These are phyloP conservation scores for Podiceps cristatus DNA, from an alignment of 2,113 vertebrate genomes.

Conservation along the genomic window DNA sequence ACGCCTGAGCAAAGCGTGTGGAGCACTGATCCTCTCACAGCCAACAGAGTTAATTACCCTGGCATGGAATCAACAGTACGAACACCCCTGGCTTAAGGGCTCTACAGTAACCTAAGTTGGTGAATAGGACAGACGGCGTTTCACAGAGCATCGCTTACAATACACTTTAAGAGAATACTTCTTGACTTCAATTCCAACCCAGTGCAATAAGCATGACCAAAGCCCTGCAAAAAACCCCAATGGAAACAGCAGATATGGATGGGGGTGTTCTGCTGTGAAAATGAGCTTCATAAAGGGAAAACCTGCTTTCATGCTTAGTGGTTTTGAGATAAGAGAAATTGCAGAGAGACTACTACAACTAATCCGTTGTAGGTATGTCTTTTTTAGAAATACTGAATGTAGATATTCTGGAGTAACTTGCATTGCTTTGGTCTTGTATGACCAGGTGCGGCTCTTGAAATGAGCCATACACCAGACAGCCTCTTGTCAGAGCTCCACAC, in stretches of 20 bases:
- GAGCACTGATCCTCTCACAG: background rate
- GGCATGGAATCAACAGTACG: background rate
- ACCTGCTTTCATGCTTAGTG: background rate
- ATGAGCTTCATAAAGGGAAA: background rate
- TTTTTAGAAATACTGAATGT: background rate
- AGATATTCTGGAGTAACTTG: background rate
- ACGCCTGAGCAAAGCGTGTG: background rate
- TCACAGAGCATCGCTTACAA: background rate
- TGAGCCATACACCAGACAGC: background rate
- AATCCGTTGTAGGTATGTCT: accelerated
- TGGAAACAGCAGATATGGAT: background rate
- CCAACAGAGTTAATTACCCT: background rate
- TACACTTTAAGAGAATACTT: background rate
- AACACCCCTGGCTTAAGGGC: background rate
- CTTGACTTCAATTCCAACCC: background rate
- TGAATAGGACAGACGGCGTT: background rate
- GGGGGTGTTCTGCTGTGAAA: background rate
- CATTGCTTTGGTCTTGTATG: background rate
- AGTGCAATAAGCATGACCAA: background rate
- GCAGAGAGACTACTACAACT: background rate
- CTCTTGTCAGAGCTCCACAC: background rate
- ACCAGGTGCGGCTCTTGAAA: background rate
- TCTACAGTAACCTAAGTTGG: background rate
- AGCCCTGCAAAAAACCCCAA: background rate
- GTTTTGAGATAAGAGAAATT: background rate